Evolutionary conservation across 1,140 invertebrate genomes (phyloP).

Genomic region (Drosophila ogumai): DNA sequence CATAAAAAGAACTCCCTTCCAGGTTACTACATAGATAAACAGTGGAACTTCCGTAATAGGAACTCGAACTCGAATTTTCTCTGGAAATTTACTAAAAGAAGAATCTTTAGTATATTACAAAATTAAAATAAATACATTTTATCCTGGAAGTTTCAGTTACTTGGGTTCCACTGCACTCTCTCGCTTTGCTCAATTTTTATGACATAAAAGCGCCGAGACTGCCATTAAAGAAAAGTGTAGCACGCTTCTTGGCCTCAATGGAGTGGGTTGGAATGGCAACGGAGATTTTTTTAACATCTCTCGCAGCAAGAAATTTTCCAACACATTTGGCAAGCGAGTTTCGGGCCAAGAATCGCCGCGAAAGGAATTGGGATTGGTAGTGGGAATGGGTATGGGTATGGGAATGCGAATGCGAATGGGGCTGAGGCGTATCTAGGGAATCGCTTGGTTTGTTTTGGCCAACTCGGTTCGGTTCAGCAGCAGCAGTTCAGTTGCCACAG

Average conservation of each 20-base stretch:
- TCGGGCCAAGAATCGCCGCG: slow-evolving; percentile 4
- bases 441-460: slow-evolving; percentile 69
- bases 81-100: not conserved
- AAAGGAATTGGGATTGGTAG: slow-evolving; percentile 2
- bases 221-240: slow-evolving; percentile 80
- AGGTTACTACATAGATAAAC: not conserved
- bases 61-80: no score
- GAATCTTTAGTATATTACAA: no score
- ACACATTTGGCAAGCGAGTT: slow-evolving; percentile 73
- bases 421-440: slow-evolving; percentile 33
- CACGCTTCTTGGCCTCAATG: slow-evolving; percentile 55
- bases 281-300: slow-evolving; percentile 55
- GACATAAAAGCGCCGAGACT: slow-evolving; percentile 76
- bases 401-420: not conserved
- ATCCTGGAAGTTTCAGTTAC: not conserved
- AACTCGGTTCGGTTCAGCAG: slow-evolving; percentile 26
- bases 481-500: slow-evolving; percentile 9
- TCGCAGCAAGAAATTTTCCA: slow-evolving; percentile 75
- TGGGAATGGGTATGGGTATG: not conserved
- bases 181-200: slow-evolving; percentile 66
- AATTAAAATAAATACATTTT: not conserved
- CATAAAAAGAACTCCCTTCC: slow-evolving; percentile 36
- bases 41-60: not conserved
- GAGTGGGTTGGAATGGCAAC: slow-evolving; percentile 30
- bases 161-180: slow-evolving; percentile 2